Evolutionary conservation across 2,888 invertebrate genomes (phyloP), one percentile per base, ranked within the genome.

Genomic region (Tolmerus cingulatus): DNA sequence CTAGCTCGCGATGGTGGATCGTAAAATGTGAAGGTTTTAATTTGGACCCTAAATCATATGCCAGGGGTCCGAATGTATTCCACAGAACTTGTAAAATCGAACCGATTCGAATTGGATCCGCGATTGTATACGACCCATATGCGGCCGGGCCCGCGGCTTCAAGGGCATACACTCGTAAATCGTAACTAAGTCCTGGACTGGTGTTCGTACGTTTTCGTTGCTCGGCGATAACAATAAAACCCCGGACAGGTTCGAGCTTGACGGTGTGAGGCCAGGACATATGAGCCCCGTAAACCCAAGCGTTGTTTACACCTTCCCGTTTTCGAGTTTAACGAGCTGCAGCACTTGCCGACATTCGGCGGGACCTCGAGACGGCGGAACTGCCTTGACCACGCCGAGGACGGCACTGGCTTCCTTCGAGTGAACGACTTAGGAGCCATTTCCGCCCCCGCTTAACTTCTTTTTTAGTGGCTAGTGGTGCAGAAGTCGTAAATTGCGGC

Each of bases 181-280:
- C 43, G 46, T 51, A 30, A 79, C 51, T 79, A 79, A 46, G 79
- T 51, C 79, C 27, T 79, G 7, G 27, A n/a, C 23, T 46, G 51
- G 51, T 19, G 27, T 30, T 51, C 66, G 12, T 66, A 2, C 27
- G 14, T n/a, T 51, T 51, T 51, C 19, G 43, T 51, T 14, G 23
- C 27, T 51, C 16, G 51, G 51, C 30, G 79, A 51, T 51, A 79
- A 79, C 79, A 79, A 79, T 79, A 79, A 79, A 79, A 79, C 51
- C 16, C 14, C 46, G 46, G 40, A 79, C 30, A 51, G 79, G 79
- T 46, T 30, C 30, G 19, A 51, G 55, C 14, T 78, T 78, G 40
- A 46, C 23, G 78, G 37, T 77, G 27, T 43, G 66, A 66, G 27
- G 66, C 23, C 40, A n/a, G 40, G 78, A 78, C 43, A 40, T 40